Base-by-base conservation (phyloP, 2,888 invertebrate species). In the Noctua janthina region DNA sequence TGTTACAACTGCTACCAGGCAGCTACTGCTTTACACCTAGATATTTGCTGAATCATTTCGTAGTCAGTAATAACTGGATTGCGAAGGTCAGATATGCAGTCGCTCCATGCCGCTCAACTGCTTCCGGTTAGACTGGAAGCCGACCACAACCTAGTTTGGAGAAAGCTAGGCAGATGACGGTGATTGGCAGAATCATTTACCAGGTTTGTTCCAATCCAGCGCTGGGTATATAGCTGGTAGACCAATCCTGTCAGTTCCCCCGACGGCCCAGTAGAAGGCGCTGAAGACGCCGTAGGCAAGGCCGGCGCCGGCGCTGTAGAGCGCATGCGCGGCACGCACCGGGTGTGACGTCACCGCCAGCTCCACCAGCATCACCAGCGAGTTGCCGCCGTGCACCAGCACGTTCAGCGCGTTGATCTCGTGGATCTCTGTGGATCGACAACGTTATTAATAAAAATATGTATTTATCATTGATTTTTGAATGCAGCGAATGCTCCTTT, bases 381-480 rank as follows among this genome's bases (percentile, higher is more conserved):
- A 98, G 95, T 99, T 99, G 85, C 97, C 97, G 20, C 98, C 98
- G 93, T 99, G 99, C 0, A 98, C 97, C 75, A 98, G 95, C 35
- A 98, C 94, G 93, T 98, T 98, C 67, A 98, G 95, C 0, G 97
- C 97, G 92, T 98, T 98, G 69, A 98, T 93, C 68, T 95, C 94
- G 86, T 98, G 98, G 73, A 97, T 97, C 90, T 96, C 98, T 98
- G 93, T 8, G 29, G n/a, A 76, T 1, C 15, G 39, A 23, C 7
- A n/a, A n/a, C 7, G n/a, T 46, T 46, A 46, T 15, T 68, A 8
- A 46, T 68, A n/a, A 68, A 66, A 68, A 68, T n/a, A 46, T 46
- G 68, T 20, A 20, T 35, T 17, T 64, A 35, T 35, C 8, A 62
- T 29, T 2, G 7, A n/a, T 43, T 43, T 43, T 43, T 67, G 0